Evolutionary conservation across 1,140 invertebrate genomes (phyloP).

Genomic region (Drosophila parabipectinata): DNA sequence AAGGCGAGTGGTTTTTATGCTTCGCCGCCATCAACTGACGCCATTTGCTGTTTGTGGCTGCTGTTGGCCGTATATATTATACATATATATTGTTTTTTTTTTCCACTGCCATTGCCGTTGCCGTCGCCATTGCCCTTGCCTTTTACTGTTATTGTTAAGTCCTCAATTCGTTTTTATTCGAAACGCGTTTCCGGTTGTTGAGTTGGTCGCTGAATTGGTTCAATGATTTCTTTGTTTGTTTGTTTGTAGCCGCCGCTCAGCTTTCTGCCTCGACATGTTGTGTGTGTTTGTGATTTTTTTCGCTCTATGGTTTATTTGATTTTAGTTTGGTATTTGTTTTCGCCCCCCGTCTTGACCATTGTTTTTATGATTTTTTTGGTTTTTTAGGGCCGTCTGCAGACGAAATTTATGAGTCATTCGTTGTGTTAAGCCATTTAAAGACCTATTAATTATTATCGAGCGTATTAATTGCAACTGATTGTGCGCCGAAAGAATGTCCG

Average conservation of each 20-base stretch:
- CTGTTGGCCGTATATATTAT: conserved; percentile 16
- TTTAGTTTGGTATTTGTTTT: conserved; percentile 57
- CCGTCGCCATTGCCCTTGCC: conserved; percentile 50
- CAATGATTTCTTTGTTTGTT: conserved; percentile 79
- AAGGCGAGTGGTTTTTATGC: conserved; percentile 76
- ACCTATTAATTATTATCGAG: conserved; percentile 41
- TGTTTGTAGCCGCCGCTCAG: conserved; percentile 13
- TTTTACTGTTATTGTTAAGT: conserved; percentile 77
- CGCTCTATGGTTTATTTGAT: conserved; percentile 23
- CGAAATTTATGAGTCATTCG: conserved; percentile 72
- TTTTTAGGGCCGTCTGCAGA: conserved; percentile 48
- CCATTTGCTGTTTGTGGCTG: conserved; percentile 63
- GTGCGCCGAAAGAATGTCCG: neutral
- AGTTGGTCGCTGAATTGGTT: conserved; percentile 82
- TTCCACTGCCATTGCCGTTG: conserved; percentile 2
- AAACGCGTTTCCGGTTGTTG: conserved; percentile 82
- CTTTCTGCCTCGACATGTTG: conserved; percentile 48
- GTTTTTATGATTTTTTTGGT: conserved; percentile 19
- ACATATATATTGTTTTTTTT: conserved; percentile 17
- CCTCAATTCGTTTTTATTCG: conserved; percentile 82
- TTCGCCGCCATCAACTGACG: conserved; percentile 74
- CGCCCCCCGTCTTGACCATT: conserved; percentile 7
- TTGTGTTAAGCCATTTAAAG: conserved; percentile 56
- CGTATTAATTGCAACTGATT: conserved; percentile 41
- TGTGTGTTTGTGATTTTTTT: conserved; percentile 23